A percentile compares a stretch with the other conserved stretches of the same genome.
Evolutionary conservation across 2,113 vertebrate species (phyloP).

Genomic region (Zingel zingel): DNA sequence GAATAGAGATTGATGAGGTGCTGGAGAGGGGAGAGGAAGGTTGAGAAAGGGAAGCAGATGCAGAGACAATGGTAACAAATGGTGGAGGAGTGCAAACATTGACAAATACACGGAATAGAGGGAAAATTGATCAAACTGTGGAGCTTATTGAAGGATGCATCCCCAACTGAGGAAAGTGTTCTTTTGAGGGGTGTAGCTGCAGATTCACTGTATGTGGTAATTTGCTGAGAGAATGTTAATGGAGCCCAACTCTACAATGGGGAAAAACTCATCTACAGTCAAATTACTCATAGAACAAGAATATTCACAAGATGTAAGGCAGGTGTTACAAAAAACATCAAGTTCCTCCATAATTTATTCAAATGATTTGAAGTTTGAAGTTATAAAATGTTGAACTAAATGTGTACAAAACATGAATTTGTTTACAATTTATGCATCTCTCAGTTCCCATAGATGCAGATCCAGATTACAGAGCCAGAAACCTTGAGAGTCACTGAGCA

Average conservation of each 20-base stretch:
- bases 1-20: conserved; percentile 67
- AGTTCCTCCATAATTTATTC: neutral
- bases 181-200: conserved; percentile 2
- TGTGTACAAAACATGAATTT: neutral
- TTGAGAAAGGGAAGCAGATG: conserved; percentile 24
- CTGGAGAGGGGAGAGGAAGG: neutral
- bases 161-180: conserved; percentile 16
- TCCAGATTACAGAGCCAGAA: neutral
- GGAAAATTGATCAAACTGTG: conserved; percentile 41
- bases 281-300: conserved; percentile 7
- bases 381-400: neutral
- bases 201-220: conserved; percentile 7
- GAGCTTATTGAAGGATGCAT: conserved; percentile 18
- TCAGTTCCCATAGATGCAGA: neutral
- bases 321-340: conserved; percentile 6
- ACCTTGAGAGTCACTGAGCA: neutral
- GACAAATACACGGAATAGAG: conserved; percentile 30
- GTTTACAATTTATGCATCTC: neutral
- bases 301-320: neutral
- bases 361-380: neutral
- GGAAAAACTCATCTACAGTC: neutral
- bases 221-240: conserved; percentile 48
- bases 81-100: conserved; percentile 31
- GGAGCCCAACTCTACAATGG: neutral
- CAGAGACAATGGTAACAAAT: conserved; percentile 43